Evolutionary conservation across 2,888 invertebrate species (phyloP).

Genomic region (Rhogogaster chlorosoma): DNA sequence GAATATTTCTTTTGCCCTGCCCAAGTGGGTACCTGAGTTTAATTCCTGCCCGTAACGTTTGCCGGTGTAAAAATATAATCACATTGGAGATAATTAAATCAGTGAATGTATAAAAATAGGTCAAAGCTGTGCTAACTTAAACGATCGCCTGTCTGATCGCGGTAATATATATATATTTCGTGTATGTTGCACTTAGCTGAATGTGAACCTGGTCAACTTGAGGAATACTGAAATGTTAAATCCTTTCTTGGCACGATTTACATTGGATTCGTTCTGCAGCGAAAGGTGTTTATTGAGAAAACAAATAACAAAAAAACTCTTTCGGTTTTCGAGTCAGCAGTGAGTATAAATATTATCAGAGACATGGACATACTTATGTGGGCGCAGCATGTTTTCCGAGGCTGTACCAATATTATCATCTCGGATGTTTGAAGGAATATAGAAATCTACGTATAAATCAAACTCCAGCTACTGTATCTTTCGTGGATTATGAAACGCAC

Average conservation of each 20-base stretch:
- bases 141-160: constrained; percentile 24
- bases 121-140: constrained; percentile 7
- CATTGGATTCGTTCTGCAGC: constrained; percentile 3
- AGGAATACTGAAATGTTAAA: constrained; percentile 25
- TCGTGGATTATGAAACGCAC: background rate
- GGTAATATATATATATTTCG: constrained; percentile 26
- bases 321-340: background rate
- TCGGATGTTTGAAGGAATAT: background rate
- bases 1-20: constrained; percentile 44
- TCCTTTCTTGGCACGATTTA: constrained; percentile 1
- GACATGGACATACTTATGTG: background rate
- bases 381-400: background rate
- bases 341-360: background rate
- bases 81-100: constrained; percentile 42
- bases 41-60: constrained; percentile 38
- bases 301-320: constrained; percentile 29
- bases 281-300: constrained; percentile 33
- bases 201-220: constrained; percentile 12
- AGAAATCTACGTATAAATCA: background rate
- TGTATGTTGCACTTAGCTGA: constrained; percentile 14
- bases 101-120: constrained; percentile 35
- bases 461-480: background rate
- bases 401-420: background rate
- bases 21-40: constrained; percentile 30
- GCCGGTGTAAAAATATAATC: constrained; percentile 30